Percentiles rank a stretch among this genome's conserved stretches.
These are phyloP conservation scores for Tenthredo livida DNA, from an alignment of 2,888 invertebrate species.

Conservation along the genomic window DNA sequence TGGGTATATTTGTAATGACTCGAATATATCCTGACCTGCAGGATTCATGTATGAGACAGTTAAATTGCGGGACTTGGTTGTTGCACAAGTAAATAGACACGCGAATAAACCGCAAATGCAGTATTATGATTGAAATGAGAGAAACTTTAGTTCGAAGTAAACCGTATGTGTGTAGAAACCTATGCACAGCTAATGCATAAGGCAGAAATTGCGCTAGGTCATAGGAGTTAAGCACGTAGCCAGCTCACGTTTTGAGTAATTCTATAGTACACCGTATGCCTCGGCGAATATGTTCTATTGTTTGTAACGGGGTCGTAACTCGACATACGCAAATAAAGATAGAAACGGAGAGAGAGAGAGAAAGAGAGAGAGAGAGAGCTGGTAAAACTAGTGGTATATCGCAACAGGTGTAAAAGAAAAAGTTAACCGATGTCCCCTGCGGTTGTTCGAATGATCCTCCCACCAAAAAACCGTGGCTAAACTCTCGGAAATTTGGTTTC, in stretches of 20 bases:
- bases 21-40: neutral
- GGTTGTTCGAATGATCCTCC: neutral
- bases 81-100: constrained; percentile 10
- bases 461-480: neutral
- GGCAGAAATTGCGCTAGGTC: constrained; percentile 43
- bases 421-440: neutral
- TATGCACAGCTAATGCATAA: neutral
- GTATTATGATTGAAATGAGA: constrained; percentile 46
- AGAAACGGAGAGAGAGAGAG: neutral
- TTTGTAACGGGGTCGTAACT: constrained; percentile 43
- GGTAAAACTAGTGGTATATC: constrained; percentile 57
- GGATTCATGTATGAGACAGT: neutral
- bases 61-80: neutral
- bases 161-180: neutral
- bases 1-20: neutral
- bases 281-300: constrained; percentile 40
- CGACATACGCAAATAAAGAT: neutral
- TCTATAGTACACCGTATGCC: neutral
- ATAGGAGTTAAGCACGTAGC: constrained; percentile 46
- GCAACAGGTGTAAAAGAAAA: constrained; percentile 56
- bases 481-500: neutral
- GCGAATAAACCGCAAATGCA: neutral
- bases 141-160: neutral
- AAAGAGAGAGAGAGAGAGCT: neutral
- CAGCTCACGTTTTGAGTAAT: constrained; percentile 31